A percentile compares a stretch with the other conserved stretches of the same genome.
phyloP scores from a whole-genome alignment of 2,888 invertebrate genomes.

The Ectemnius continuus region DNA sequence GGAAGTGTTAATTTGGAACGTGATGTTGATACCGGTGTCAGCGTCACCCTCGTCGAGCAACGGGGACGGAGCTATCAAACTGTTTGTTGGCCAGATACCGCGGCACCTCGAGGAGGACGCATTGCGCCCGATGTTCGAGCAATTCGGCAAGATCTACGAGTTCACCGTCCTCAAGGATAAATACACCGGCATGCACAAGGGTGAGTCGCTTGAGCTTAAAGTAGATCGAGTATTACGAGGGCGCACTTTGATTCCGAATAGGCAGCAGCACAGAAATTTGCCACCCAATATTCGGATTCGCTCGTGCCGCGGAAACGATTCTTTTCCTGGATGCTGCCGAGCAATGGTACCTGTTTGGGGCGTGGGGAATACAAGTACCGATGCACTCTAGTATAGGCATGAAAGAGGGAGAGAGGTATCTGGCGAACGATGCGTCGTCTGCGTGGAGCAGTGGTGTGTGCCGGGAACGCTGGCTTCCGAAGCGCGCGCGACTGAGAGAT shows the following conservation, averaged over 20 bases:
- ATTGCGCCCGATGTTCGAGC: slow-evolving; percentile 93
- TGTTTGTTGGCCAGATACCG: slow-evolving; percentile 96
- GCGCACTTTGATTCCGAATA: not conserved
- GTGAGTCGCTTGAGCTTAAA: slow-evolving; percentile 78
- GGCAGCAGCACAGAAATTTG: not conserved
- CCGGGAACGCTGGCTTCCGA: slow-evolving; percentile 58
- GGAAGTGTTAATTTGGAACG: slow-evolving; percentile 10
- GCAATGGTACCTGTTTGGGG: too few relatives aligned
- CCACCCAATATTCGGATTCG: not conserved
- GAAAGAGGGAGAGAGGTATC: too few relatives aligned
- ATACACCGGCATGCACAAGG: slow-evolving; percentile 97
- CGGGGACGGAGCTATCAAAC: slow-evolving; percentile 84
- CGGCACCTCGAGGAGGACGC: slow-evolving; percentile 93
- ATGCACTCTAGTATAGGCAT: too few relatives aligned
- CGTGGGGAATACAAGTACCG: too few relatives aligned
- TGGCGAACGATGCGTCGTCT: too few relatives aligned
- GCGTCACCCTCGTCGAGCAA: slow-evolving; percentile 78
- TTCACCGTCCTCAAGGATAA: slow-evolving; percentile 96
- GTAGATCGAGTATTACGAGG: not conserved
- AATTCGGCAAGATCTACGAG: slow-evolving; percentile 96
- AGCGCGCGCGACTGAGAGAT: slow-evolving; percentile 72
- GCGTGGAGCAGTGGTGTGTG: slow-evolving; percentile 19
- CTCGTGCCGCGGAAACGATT: not conserved
- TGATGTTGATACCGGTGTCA: slow-evolving; percentile 74
- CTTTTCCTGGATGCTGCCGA: too few relatives aligned